Percentiles rank a stretch among this genome's conserved stretches.
These are phyloP conservation scores for Leptopilina myrica DNA, from an alignment of 2,888 invertebrate genomes.

Conservation along the genomic window DNA sequence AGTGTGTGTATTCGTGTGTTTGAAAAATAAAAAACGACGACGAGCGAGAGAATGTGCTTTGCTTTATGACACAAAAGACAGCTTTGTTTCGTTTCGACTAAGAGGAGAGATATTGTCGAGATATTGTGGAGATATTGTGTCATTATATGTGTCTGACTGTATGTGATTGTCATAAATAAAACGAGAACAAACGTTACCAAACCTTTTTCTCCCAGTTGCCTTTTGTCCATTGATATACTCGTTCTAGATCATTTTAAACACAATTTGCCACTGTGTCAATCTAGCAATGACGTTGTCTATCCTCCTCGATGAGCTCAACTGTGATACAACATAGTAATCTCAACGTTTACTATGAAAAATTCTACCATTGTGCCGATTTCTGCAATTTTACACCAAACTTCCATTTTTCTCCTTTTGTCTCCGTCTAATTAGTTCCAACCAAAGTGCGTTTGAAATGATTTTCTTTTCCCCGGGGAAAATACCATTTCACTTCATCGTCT, in stretches of 20 bases:
- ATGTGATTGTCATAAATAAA: slow-evolving; percentile 56
- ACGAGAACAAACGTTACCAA: slow-evolving; percentile 40
- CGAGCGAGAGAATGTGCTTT: too few species aligned
- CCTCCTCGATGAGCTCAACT: slow-evolving; percentile 16
- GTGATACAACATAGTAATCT: slow-evolving; percentile 16
- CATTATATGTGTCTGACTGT: slow-evolving; percentile 56
- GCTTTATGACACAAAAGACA: slow-evolving; percentile 58
- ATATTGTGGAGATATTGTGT: slow-evolving; percentile 49
- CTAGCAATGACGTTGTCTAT: slow-evolving; percentile 12
- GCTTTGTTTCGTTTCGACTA: slow-evolving; percentile 65
- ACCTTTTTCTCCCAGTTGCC: slow-evolving; percentile 28
- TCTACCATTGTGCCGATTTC: too few species aligned
- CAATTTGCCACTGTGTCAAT: slow-evolving; percentile 37
- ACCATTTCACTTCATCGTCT: neutral
- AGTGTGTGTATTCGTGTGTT: too few species aligned
- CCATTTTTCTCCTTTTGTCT: too few species aligned
- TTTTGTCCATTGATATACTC: slow-evolving; percentile 38
- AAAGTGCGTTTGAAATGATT: too few species aligned
- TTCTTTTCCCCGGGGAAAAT: too few species aligned
- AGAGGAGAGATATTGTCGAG: slow-evolving; percentile 46
- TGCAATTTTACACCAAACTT: too few species aligned
- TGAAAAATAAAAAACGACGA: too few species aligned
- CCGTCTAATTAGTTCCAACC: neutral
- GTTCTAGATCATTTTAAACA: slow-evolving; percentile 32
- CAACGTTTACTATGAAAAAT: neutral